Base-by-base conservation (phyloP, 2,888 invertebrate species). In the Hydrotaea cyrtoneurina region DNA sequence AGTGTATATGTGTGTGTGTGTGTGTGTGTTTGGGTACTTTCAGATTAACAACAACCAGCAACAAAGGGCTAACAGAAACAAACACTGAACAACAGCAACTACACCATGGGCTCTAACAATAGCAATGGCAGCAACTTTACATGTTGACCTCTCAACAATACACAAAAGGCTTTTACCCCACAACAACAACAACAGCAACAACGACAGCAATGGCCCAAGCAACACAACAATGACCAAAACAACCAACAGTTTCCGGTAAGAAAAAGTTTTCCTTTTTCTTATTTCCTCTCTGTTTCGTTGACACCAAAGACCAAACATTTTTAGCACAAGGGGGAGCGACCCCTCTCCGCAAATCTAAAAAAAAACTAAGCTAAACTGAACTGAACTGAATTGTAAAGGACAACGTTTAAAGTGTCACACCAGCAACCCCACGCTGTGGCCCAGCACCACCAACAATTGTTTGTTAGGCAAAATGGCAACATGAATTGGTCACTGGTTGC, bases 201-300 rank as follows among this genome's bases (percentile, higher is more conserved):
- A 26, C 13, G 2, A 13, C 59, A 59, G 59, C 59, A 59, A 15
- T 3, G 7, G 59, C n/a, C n/a, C n/a, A n/a, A n/a, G n/a, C 59
- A 62, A 36, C n/a, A 31, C 26, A 23, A 69, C 23, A 69, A 46
- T 46, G 46, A 15, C 5, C 23, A 23, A 15, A 46, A 69, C 69
- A 69, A 23, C 69, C 69, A 21, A 46, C 46, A 69, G 69, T 46
- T 69, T 69, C 69, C 69, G 43, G 46, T 69, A 46, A 69, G 69
- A 23, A 46, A 46, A 69, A 69, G 69, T 69, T 69, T 43, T 69
- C 46, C 23, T 69, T 43, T 69, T 69, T 69, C 69, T 69, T 69
- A 69, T 23, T 26, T 13, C 69, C 39, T 23, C 19, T 26, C 26
- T 31, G 8, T 62, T 62, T 62, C 31, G 62, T 17, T 62, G 62